These are phyloP conservation scores for Azorinus chamasolen DNA, from an alignment of 2,888 invertebrate species.

Conservation along the genomic window DNA sequence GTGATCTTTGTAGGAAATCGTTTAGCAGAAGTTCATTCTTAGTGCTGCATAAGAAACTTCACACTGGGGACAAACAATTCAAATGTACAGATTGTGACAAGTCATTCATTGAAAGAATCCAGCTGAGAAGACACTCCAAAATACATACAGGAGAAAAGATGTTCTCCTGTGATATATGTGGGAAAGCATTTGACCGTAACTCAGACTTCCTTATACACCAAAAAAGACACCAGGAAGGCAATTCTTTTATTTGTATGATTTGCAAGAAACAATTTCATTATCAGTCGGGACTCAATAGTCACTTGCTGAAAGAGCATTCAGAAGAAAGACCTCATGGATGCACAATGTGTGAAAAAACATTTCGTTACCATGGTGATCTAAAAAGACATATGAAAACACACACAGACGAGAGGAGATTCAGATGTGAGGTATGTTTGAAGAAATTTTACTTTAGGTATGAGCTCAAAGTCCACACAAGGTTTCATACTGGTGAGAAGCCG, in stretches of 20 bases:
- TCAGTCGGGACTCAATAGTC: too few relatives aligned
- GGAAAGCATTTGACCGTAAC: constrained; percentile 1
- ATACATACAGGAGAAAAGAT: not conserved
- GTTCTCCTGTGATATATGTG: constrained; percentile 13
- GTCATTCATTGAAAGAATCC: constrained; percentile 9
- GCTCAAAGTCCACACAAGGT: constrained; percentile 2
- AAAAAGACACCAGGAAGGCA: too few relatives aligned
- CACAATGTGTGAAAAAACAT: constrained; percentile 4
- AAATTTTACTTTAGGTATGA: constrained; percentile 12
- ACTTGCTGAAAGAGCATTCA: too few relatives aligned
- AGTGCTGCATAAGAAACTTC: constrained; percentile 3
- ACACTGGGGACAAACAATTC: constrained; percentile 16
- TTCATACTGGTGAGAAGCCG: constrained; percentile 16
- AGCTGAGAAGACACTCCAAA: constrained; percentile 10
- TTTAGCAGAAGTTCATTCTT: not conserved
- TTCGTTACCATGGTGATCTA: constrained; percentile 6
- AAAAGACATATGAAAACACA: not conserved
- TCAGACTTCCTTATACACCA: too few relatives aligned
- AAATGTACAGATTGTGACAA: constrained; percentile 3
- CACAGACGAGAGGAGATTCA: constrained; percentile 6
- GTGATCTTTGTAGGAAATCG: constrained; percentile 13
- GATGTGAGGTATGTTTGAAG: constrained; percentile 13
- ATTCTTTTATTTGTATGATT: too few relatives aligned
- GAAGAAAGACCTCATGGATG: not conserved
- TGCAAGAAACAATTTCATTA: too few relatives aligned